Conservation (phyloP, 2,113 vertebrate genomes). For the Pampusana beccarii region DNA sequence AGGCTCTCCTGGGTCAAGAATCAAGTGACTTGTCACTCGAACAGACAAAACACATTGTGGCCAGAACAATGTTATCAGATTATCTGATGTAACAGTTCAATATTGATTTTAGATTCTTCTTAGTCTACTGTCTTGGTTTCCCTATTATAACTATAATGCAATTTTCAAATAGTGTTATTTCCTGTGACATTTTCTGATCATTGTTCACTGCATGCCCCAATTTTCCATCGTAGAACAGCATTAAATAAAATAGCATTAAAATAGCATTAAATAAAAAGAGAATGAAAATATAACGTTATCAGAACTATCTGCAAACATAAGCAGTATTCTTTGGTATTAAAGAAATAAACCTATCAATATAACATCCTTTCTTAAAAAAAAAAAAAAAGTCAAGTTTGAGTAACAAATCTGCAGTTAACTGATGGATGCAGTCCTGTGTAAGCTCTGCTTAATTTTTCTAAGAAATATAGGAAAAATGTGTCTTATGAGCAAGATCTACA, state of each 20-base stretch:
- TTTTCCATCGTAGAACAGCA: neutral
- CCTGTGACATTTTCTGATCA: conserved; percentile 13
- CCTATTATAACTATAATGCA: neutral
- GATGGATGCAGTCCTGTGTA: neutral
- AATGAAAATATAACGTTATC: neutral
- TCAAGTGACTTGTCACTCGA: conserved; percentile 5
- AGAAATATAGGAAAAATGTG: neutral
- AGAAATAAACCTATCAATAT: neutral
- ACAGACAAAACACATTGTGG: neutral
- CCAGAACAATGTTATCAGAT: neutral
- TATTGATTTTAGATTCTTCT: conserved; percentile 43
- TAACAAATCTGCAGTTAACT: neutral
- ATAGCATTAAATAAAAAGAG: neutral
- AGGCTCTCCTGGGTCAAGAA: neutral
- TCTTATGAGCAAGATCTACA: neutral
- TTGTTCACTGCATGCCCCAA: neutral
- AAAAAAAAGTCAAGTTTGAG: neutral
- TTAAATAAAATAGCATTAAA: neutral
- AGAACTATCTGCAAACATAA: neutral
- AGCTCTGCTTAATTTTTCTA: neutral
- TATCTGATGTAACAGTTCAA: conserved; percentile 10
- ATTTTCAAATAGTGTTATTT: conserved; percentile 26
- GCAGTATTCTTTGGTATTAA: neutral
- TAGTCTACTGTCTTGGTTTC: neutral
- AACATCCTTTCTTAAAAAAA: neutral